Evolutionary conservation across 2,113 vertebrate species (phyloP).

Genomic region (Thunnus thynnus): DNA sequence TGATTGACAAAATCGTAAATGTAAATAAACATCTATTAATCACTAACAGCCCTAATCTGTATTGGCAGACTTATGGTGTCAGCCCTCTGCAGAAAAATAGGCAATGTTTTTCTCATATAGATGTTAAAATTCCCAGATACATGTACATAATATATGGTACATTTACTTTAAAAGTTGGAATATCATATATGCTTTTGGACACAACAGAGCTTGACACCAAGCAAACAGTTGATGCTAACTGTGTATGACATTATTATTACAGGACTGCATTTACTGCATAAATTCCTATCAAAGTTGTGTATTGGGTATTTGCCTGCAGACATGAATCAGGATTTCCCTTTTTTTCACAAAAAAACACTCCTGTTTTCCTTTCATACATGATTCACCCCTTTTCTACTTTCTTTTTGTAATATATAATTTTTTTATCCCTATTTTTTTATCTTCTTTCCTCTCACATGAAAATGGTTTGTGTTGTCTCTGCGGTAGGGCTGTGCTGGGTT

Average conservation of each 20-base stretch:
- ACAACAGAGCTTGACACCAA: neutral
- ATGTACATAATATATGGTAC: neutral
- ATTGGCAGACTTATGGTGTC: neutral
- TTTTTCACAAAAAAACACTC: constrained; percentile 17
- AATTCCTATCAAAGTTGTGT: constrained; percentile 27
- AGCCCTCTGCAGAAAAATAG: too few relatives aligned
- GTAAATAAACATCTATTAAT: neutral
- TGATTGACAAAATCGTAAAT: too few relatives aligned
- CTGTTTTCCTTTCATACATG: constrained; percentile 20
- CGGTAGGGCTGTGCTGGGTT: constrained; percentile 48
- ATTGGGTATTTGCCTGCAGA: neutral
- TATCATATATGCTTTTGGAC: neutral
- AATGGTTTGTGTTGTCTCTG: constrained; percentile 60
- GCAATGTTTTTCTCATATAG: too few relatives aligned
- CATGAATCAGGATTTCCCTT: too few relatives aligned
- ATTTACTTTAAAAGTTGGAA: neutral
- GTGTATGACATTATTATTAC: constrained; percentile 11
- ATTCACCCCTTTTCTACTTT: neutral
- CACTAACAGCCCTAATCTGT: too few relatives aligned
- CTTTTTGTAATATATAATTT: neutral
- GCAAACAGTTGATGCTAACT: neutral
- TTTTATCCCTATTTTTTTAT: constrained; percentile 4
- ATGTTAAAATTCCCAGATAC: neutral
- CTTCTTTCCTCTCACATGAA: constrained; percentile 40
- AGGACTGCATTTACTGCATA: neutral